These are phyloP conservation scores for Azemiops feae DNA, from an alignment of 2,113 vertebrate genomes.

Conservation along the genomic window DNA sequence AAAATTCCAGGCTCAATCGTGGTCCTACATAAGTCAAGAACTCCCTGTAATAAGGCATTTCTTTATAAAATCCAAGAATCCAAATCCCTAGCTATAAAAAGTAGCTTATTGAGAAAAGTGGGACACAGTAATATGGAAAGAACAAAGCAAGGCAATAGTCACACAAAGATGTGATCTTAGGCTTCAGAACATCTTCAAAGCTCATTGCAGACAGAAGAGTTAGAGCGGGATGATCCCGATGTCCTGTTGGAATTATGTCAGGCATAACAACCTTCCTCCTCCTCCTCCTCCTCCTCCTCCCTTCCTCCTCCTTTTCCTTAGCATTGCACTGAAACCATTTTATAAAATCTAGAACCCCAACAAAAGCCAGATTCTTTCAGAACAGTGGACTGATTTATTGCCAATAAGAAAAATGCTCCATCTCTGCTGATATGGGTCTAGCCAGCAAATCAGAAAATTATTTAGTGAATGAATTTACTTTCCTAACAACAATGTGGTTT, in stretches of 20 bases:
- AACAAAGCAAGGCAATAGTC: neutral
- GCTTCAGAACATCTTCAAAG: neutral
- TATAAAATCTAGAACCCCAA: neutral
- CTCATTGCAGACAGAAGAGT: neutral
- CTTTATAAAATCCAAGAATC: neutral
- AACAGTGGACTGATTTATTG: neutral
- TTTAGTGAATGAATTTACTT: neutral
- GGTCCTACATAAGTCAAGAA: neutral
- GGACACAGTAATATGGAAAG: neutral
- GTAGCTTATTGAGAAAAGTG: neutral
- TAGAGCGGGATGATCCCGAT: neutral
- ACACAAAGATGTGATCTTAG: neutral
- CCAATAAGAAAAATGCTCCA: neutral
- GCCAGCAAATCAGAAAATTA: neutral
- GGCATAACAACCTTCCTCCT: neutral
- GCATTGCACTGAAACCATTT: neutral
- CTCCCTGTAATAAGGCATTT: neutral
- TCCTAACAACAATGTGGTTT: neutral
- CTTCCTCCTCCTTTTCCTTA: neutral
- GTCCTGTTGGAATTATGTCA: neutral
- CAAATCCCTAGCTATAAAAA: neutral
- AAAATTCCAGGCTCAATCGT: neutral
- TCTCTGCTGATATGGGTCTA: neutral
- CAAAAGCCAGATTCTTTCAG: neutral
- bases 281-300: too few species aligned